These are phyloP conservation scores for Drosophila yooni DNA, from an alignment of 2,888 invertebrate genomes.

Conservation along the genomic window DNA sequence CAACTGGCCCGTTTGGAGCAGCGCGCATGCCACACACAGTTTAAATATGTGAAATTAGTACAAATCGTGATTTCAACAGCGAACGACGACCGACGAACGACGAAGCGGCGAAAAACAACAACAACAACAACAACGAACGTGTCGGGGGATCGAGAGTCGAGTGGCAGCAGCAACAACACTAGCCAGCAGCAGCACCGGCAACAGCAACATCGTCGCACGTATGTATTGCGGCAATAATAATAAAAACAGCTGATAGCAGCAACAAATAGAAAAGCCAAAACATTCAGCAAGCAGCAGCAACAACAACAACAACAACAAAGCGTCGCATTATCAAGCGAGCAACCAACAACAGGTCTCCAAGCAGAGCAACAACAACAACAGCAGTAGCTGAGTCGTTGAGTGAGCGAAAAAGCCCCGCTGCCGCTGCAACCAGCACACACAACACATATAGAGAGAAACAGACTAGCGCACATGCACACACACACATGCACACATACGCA, in stretches of 20 bases:
- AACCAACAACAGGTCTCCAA: slow-evolving; percentile 77
- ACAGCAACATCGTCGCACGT: slow-evolving; percentile 60
- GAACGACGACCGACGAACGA: slow-evolving; percentile 84
- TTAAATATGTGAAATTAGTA: slow-evolving; percentile 85
- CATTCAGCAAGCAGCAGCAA: slow-evolving; percentile 48
- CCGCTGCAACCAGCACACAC: slow-evolving; percentile 69
- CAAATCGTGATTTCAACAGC: slow-evolving; percentile 85
- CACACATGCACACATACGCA: slow-evolving; percentile 25
- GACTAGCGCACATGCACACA: slow-evolving; percentile 18
- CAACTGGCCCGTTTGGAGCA: slow-evolving; percentile 78
- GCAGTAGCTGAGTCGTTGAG: slow-evolving; percentile 48
- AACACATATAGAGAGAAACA: slow-evolving; percentile 8
- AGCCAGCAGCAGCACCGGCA: slow-evolving; percentile 44
- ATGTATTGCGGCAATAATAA: slow-evolving; percentile 73
- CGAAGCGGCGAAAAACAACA: slow-evolving; percentile 64
- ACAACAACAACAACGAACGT: slow-evolving; percentile 48
- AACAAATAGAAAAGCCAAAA: slow-evolving; percentile 70
- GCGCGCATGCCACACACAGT: slow-evolving; percentile 85
- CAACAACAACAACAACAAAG: slow-evolving; percentile 57
- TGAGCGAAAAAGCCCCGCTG: slow-evolving; percentile 74
- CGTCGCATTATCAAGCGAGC: slow-evolving; percentile 79
- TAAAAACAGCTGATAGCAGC: slow-evolving; percentile 79
- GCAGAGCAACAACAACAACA: slow-evolving; percentile 57
- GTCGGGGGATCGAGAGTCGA: slow-evolving; percentile 70
- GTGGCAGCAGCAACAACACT: slow-evolving; percentile 57